phyloP scores from a whole-genome alignment of 2,888 invertebrate species.

The Vandiemenella viatica region DNA sequence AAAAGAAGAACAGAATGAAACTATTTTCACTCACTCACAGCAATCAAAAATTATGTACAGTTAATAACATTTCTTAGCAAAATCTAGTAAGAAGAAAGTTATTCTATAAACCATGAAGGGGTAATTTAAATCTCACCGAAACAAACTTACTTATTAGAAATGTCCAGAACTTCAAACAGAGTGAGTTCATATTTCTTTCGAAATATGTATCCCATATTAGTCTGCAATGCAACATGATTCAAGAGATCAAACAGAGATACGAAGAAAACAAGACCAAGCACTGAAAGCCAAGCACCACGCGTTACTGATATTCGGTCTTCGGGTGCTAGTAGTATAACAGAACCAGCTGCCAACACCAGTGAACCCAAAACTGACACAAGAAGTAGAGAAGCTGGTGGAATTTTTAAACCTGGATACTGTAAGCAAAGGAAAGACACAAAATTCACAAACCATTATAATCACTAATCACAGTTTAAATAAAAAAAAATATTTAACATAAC shows the following conservation, averaged over 20 bases:
- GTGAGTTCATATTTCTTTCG: conserved; percentile 48
- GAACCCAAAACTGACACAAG: conserved; percentile 29
- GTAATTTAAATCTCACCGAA: neutral
- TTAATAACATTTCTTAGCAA: too few species aligned
- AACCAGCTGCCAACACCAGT: conserved; percentile 28
- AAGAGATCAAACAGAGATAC: conserved; percentile 47
- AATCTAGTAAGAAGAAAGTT: too few species aligned
- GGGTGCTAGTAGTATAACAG: conserved; percentile 33
- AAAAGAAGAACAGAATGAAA: too few species aligned
- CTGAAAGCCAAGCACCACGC: conserved; percentile 43
- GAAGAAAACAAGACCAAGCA: conserved; percentile 51
- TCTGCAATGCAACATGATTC: conserved; percentile 43
- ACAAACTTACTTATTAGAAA: conserved; percentile 53
- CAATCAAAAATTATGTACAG: too few species aligned
- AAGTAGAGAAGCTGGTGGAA: conserved; percentile 23
- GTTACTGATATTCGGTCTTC: conserved; percentile 39
- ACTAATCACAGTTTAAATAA: too few species aligned
- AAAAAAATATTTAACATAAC: too few species aligned
- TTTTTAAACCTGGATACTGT: too few species aligned
- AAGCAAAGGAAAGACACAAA: too few species aligned
- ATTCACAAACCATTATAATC: too few species aligned
- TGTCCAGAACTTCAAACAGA: conserved; percentile 52
- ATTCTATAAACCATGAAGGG: too few species aligned
- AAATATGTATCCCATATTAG: conserved; percentile 40
- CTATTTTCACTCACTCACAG: too few species aligned